Evolutionary conservation across 2,113 vertebrate genomes (phyloP).

Genomic region (Nymphicus hollandicus): DNA sequence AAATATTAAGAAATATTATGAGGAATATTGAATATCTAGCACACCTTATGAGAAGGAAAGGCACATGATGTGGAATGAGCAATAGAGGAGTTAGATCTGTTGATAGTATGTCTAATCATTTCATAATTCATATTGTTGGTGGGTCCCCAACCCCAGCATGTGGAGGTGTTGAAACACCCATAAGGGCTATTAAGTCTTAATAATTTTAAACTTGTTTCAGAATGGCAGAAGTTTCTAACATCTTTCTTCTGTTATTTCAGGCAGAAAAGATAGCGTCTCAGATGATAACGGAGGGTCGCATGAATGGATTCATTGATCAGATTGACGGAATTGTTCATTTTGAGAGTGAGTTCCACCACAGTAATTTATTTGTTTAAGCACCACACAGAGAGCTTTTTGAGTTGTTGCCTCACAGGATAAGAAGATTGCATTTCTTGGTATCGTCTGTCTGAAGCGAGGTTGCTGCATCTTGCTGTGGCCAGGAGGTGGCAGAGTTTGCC

Average conservation of each 20-base stretch:
- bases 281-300: conserved; percentile 98
- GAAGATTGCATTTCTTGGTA: background rate
- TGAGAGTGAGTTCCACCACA: conserved; percentile 86
- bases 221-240: background rate
- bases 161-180: background rate
- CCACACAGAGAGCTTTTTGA: background rate
- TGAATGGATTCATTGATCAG: conserved; percentile 99
- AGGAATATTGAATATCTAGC: background rate
- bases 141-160: accelerated
- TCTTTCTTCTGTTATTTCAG: conserved; percentile 62
- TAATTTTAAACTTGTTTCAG: background rate
- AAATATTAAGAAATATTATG: background rate
- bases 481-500: conserved; percentile 31
- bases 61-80: background rate
- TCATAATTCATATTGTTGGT: background rate
- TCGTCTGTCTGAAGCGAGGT: background rate
- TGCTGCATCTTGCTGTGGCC: background rate
- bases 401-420: background rate
- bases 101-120: background rate
- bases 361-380: background rate
- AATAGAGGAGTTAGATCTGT: background rate
- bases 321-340: conserved; percentile 98
- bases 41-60: background rate
- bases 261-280: conserved; percentile 99
- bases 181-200: background rate